Evolutionary conservation across 2,797 vertebrate species (phyloP).

Genomic region (Toxotes lorentzi): DNA sequence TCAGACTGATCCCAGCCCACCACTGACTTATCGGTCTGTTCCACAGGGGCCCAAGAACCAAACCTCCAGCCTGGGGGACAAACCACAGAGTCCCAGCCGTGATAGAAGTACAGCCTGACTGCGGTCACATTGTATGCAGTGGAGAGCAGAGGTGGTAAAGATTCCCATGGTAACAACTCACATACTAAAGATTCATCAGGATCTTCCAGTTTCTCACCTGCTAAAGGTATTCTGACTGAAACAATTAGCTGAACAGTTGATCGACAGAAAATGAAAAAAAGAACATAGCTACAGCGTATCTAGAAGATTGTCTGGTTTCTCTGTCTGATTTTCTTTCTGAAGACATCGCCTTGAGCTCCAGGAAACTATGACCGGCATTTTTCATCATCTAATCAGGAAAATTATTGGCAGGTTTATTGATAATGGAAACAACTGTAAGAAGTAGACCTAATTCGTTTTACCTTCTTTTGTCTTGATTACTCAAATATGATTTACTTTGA

Average conservation of each 20-base stretch:
- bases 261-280: neutral
- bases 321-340: neutral
- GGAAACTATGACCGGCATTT: neutral
- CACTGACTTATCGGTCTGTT: conserved; percentile 41
- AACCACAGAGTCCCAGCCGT: conserved; percentile 13
- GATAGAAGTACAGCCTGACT: neutral
- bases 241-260: neutral
- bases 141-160: conserved; percentile 1
- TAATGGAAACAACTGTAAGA: neutral
- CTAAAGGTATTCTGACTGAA: neutral
- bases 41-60: conserved; percentile 31
- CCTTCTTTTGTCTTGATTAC: neutral
- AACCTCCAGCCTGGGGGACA: neutral
- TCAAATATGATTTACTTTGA: neutral
- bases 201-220: neutral
- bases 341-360: neutral
- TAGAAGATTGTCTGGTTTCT: neutral
- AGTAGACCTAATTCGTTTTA: neutral
- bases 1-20: conserved; percentile 47
- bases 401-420: neutral
- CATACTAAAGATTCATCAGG: neutral
- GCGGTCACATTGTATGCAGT: neutral
- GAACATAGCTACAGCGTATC: too few relatives aligned
- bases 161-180: neutral
- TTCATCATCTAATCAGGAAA: neutral